Base-by-base conservation (phyloP, 2,888 invertebrate species). In the Mactromeris polynyma region DNA sequence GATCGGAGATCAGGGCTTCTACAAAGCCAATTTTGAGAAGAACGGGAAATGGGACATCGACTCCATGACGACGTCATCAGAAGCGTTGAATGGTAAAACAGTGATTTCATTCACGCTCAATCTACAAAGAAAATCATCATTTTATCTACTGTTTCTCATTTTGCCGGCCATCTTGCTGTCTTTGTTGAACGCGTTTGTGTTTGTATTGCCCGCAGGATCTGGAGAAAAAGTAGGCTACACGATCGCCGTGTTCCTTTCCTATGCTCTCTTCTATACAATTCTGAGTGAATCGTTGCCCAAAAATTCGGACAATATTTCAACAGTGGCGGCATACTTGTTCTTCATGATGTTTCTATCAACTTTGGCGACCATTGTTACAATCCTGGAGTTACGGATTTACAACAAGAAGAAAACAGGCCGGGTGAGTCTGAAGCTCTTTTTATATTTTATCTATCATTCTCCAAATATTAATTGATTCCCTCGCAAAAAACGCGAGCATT, bases 311-410 rank as follows among this genome's bases (percentile, higher is more conserved):
- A 85, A 58, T 3, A 86, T 92, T 19, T 92, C 92, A 0, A 92
- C 92, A 11, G 83, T 92, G 19, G 92, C 89, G 2, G 89, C 89
- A 11, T 92, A 92, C 46, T 81, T 92, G 19, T 92, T 92, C 77
- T 86, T 92, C 42, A 92, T 92, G 92, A 90, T 92, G 90, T 89
- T 92, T 42, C 86, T 92, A 77, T 90, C 92, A 7, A 92, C 90
- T 1, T 36, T 92, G 1, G 87, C 90, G 0, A 86, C 86, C n/a
- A 80, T 92, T n/a, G 80, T 92, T 3, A 92, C 92, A 2, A 88
- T 90, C 26, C 69, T 86, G 17, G 89, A 92, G 77, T 85, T 92
- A n/a, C 46, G 92, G 21, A 86, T 92, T 21, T 89, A 86, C 88
- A 88, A 87, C 54, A 92, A 92, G 69, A 58, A 77, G 36, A 82